Percentiles rank a stretch among this genome's conserved stretches.
Evolutionary conservation across 37 sponge, comb jelly and placozoan species (phyloP).

Genomic region (Spongilla lacustris): DNA sequence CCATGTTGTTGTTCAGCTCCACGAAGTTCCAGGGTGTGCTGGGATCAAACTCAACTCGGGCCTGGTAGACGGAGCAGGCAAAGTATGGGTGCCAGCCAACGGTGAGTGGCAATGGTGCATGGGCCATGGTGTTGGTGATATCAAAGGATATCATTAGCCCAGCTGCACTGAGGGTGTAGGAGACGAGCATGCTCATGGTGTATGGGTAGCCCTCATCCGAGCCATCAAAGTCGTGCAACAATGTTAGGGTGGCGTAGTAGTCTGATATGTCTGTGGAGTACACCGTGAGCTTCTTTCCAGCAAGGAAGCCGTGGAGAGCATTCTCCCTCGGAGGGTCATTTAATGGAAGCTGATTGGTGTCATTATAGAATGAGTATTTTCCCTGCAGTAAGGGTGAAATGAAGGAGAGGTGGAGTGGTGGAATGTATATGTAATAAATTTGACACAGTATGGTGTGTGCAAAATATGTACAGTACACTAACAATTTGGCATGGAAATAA

Average conservation of each 20-base stretch:
- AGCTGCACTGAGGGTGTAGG: constrained; percentile 39
- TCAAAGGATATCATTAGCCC: constrained; percentile 35
- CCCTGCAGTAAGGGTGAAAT: constrained; percentile 28
- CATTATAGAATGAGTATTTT: constrained; percentile 66
- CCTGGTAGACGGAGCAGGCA: constrained; percentile 38
- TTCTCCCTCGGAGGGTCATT: constrained; percentile 59
- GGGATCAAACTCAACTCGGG: constrained; percentile 55
- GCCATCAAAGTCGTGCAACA: constrained; percentile 17
- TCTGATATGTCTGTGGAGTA: background rate
- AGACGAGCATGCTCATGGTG: constrained; percentile 19
- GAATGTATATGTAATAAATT: no score
- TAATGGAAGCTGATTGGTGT: constrained; percentile 47
- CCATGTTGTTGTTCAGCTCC: constrained; percentile 32
- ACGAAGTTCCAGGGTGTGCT: constrained; percentile 65
- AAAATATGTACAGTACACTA: no score
- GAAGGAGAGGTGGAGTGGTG: background rate
- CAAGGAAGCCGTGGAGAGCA: constrained; percentile 69
- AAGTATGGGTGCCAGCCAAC: constrained; percentile 89
- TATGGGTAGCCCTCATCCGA: constrained; percentile 75
- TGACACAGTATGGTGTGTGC: no score
- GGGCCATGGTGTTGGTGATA: constrained; percentile 34
- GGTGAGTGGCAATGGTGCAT: constrained; percentile 60
- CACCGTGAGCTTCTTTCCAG: constrained; percentile 30
- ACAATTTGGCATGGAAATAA: background rate
- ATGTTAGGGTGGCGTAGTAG: constrained; percentile 11